Base-by-base conservation (phyloP, 2,888 invertebrate species). In the Xylota segnis region DNA sequence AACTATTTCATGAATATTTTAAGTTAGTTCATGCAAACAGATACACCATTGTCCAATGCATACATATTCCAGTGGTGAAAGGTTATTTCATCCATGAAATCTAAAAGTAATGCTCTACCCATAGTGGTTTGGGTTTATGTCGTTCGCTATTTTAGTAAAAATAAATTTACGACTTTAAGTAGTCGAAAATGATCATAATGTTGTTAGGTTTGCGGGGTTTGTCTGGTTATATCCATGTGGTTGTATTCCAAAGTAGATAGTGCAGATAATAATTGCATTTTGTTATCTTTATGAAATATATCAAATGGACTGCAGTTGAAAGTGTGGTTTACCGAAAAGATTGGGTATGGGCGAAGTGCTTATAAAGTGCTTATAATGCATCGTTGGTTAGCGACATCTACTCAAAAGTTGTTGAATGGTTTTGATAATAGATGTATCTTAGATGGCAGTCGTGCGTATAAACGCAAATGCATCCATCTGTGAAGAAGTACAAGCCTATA, bases 1-100 rank as follows among this genome's bases (percentile, higher is more conserved):
- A 77, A 83, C 72, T 79, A 43, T 70, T 83, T 79, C 83, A 83
- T 83, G 83, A 83, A 83, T 83, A 79, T 63, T 79, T 79, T 79
- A 79, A 37, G 7, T 78, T 43, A 47, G 72, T 83, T 71, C 58
- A 65, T n/a, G 45, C 40, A 14, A 32, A 32, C 32, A 29, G 7
- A n/a, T 0, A 43, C 7, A 29, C 52, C 45, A 37, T 58, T 40
- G 40, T 34, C 40, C 59, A 72, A 47, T 29, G 47, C 29, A 58
- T 50, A 34, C 37, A 27, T 34, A 23, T 29, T 29, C 40, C 18
- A 37, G 59, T 52, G 65, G 47, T 58, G 65, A 75, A 75, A 75
- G 75, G 56, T 66, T 75, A 75, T 75, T 66, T 66, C 47, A 37
- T 37, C 37, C 75, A 58, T 75, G 65, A 75, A 75, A 75, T 66